These are phyloP conservation scores for Eupithecia tripunctaria DNA, from an alignment of 2,888 invertebrate species.

Conservation along the genomic window DNA sequence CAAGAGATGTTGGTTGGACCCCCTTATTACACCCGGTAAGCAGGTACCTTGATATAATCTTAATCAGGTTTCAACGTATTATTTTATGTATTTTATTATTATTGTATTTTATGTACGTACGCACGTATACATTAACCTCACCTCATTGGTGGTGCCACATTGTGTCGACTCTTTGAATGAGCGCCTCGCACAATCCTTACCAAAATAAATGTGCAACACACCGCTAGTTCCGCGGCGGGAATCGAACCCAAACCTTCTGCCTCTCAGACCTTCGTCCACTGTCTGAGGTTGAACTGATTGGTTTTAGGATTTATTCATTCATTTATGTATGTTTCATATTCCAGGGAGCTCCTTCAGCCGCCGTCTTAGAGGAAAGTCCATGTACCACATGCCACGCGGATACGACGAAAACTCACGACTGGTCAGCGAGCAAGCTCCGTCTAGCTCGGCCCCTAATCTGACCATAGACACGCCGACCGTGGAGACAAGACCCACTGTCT, in stretches of 20 bases:
- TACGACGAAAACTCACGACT: conserved; percentile 85
- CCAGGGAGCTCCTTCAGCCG: conserved; percentile 90
- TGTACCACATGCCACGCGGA: conserved; percentile 89
- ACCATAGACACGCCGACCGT: conserved; percentile 62
- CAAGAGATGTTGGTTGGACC: too few species aligned
- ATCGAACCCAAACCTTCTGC: neutral
- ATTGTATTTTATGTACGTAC: too few species aligned
- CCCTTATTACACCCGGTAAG: too few species aligned
- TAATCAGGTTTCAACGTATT: too few species aligned
- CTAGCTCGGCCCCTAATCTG: conserved; percentile 71
- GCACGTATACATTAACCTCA: too few species aligned
- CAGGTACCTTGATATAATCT: too few species aligned
- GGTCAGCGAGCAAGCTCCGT: conserved; percentile 64
- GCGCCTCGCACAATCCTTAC: too few species aligned
- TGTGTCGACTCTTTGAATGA: too few species aligned
- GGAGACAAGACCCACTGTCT: conserved; percentile 67
- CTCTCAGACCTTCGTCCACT: neutral
- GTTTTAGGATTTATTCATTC: neutral
- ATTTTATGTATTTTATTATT: too few species aligned
- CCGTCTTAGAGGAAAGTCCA: conserved; percentile 89
- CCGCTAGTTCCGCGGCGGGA: neutral
- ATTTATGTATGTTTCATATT: conserved; percentile 13
- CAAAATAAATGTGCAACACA: too few species aligned
- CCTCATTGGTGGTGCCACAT: too few species aligned
- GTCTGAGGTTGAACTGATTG: neutral